phyloP scores from a whole-genome alignment of 2,888 invertebrate genomes.

The Apodemia zela region DNA sequence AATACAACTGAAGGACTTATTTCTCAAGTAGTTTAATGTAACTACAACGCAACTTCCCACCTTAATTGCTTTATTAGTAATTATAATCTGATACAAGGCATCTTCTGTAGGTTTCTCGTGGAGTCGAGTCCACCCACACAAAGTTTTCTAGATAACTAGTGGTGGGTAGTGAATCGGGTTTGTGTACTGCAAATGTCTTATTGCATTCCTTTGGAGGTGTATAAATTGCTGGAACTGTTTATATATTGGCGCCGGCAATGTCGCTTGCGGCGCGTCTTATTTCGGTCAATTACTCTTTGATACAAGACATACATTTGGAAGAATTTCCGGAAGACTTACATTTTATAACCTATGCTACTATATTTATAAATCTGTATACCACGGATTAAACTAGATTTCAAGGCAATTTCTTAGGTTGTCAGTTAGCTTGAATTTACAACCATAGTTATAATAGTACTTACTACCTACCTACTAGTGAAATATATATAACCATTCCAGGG shows the following conservation, averaged over 20 bases:
- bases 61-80: conserved; percentile 16
- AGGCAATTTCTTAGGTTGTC: too few relatives aligned
- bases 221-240: conserved; percentile 33
- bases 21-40: conserved; percentile 4
- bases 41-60: conserved; percentile 13
- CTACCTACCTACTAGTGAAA: too few relatives aligned
- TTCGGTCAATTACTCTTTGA: conserved; percentile 7
- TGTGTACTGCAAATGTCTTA: conserved; percentile 27
- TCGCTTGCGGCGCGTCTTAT: conserved; percentile 14
- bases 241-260: conserved; percentile 25
- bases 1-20: background rate
- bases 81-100: conserved; percentile 26
- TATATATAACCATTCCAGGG: too few relatives aligned
- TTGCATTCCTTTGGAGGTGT: conserved; percentile 34
- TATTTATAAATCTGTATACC: too few relatives aligned
- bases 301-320: conserved; percentile 2
- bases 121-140: conserved; percentile 52
- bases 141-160: conserved; percentile 29
- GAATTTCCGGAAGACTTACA: background rate
- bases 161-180: conserved; percentile 23
- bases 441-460: background rate
- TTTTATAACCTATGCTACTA: background rate
- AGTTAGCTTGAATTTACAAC: too few relatives aligned
- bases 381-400: too few relatives aligned
- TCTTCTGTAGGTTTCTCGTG: conserved; percentile 35